These are phyloP conservation scores for Onychomys torridus DNA, from an alignment of 2,797 vertebrate genomes.

Conservation along the genomic window DNA sequence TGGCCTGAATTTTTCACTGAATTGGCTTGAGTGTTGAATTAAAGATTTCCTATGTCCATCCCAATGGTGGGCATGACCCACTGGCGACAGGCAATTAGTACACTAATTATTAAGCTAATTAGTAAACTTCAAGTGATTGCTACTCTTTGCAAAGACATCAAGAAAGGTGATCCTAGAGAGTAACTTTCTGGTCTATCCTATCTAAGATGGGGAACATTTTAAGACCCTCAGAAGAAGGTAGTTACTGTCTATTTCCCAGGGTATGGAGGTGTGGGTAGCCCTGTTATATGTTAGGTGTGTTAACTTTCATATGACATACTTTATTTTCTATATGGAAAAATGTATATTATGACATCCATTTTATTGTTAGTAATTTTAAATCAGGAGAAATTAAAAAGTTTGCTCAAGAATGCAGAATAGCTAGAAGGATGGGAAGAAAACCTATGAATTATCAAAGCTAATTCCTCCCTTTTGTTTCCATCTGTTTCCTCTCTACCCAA, in stretches of 20 bases:
- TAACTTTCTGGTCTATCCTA: background rate
- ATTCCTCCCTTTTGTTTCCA: background rate
- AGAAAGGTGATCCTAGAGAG: background rate
- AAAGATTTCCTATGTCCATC: background rate
- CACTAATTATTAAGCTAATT: background rate
- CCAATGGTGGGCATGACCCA: rapidly evolving
- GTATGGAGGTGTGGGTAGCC: background rate
- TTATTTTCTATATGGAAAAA: constrained; percentile 16
- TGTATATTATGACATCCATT: background rate
- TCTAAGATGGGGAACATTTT: background rate
- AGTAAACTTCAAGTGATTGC: background rate
- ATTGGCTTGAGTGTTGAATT: background rate
- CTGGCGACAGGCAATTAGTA: background rate
- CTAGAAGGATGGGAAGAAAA: background rate
- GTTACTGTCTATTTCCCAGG: background rate
- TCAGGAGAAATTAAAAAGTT: background rate
- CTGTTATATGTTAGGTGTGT: background rate
- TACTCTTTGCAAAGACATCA: background rate
- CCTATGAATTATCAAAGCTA: background rate
- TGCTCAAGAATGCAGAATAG: background rate
- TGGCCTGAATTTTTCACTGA: background rate
- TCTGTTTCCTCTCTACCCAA: background rate
- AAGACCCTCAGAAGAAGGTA: background rate
- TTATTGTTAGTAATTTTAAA: background rate
- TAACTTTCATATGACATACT: background rate